Base-by-base conservation (phyloP, 1,140 invertebrate species). In the Nilaparvata lugens region DNA sequence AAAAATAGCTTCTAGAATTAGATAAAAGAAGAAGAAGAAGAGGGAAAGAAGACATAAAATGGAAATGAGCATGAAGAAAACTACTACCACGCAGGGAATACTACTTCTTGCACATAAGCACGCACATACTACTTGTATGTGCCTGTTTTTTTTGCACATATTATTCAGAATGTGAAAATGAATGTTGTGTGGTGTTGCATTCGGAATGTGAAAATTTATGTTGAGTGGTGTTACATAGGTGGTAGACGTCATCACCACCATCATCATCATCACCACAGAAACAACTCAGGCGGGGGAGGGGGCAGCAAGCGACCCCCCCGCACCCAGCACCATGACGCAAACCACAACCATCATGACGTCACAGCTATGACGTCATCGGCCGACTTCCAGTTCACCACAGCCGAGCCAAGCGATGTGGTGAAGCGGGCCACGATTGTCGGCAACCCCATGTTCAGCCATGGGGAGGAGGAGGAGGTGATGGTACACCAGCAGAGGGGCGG, bases 361-460 rank as follows among this genome's bases (percentile, higher is more conserved):
- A 14, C 58, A 3, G 25, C 25, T 9, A 60, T 60, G 58, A 59
- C 67, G 52, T 35, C 67, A 70, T 42, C 65, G 66, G 25, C 42
- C 56, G 65, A 64, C 56, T 63, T 68, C 11, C 66, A 71, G 23
- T 70, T 67, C 40, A 56, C 55, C n/a, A 31, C 57, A 56, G 61
- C 64, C 58, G 57, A 35, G 21, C 25, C 6, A 31, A 62, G 35
- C 28, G 43, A 70, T 80, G 86, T 87, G 73, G 82, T 90, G 45
- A 89, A 89, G 73, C 80, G 86, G 63, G 87, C 89, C 23, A 91
- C 88, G 31, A 87, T 93, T 66, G 86, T 93, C 14, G 89, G 88
- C 56, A 93, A 92, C 75, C 89, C 89, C 3, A 91, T 92, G 87
- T 92, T 85, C 31, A 35, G 31, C 31, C 68, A 70, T 45, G 68